Evolutionary conservation across 2,113 vertebrate genomes (phyloP), one percentile per base, ranked within the genome.

Genomic region (Platysternon megacephalum): DNA sequence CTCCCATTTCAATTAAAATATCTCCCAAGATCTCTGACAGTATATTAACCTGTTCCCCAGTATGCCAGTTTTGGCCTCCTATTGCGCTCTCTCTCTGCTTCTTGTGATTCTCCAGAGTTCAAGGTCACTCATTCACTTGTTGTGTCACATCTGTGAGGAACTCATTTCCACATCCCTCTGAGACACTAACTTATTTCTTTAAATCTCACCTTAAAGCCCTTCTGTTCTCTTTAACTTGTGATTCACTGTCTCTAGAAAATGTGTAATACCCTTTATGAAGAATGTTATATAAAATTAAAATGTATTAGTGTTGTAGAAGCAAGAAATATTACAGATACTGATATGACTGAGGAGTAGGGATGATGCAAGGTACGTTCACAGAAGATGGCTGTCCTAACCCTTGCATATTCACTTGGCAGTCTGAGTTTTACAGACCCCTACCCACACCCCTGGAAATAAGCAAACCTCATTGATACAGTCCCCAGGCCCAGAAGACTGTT

Each of bases 281-380:
- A 24, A 61, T 22, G 21, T 46, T 86, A 49, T 86, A 55, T 84
- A 84, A 86, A 95, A 86, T 90, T 61, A 32, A 88, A 82, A 93
- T 86, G 81, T 93, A 93, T 88, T 92, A 86, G 87, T 42, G 74
- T 55, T 46, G 7, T 53, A 81, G 74, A 94, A 93, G 93, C 5
- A 91, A 92, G 49, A 24, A 79, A 56, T 42, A 86, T 55, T 72
- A 29, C 24, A 78, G 51, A 10, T 79, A 84, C 24, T 72, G 78
- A 84, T 5, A 17, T 79, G 53, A 65, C 35, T 83, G 49, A 56
- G 79, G 61, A 92, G 91, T 93, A 86, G 81, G 85, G 35, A 24
- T 84, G 48, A 84, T 92, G 29, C 24, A 82, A 42, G 61, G 55
- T 81, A 49, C 82, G 72, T 82, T 86, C 86, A 58, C 85, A 79